Conservation (phyloP, 2,888 invertebrate species). For the Calliopum simillimum region DNA sequence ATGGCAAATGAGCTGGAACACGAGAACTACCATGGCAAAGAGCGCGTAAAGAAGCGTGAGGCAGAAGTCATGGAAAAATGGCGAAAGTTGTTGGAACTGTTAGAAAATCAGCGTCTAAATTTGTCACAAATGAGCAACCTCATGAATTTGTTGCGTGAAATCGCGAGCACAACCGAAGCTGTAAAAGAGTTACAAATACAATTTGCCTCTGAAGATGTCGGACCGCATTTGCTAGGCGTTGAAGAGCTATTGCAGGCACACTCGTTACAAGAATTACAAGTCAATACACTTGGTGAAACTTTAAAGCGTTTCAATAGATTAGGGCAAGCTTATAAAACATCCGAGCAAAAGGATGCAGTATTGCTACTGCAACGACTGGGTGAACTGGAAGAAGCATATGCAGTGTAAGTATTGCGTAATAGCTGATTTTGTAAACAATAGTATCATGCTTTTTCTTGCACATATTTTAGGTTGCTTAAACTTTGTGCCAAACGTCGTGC, state of each 20-base stretch:
- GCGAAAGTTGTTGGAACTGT: slow-evolving; percentile 83
- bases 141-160: slow-evolving; percentile 90
- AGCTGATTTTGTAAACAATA: not conserved
- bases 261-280: slow-evolving; percentile 90
- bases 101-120: slow-evolving; percentile 85
- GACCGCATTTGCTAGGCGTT: slow-evolving; percentile 93
- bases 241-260: slow-evolving; percentile 96
- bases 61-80: slow-evolving; percentile 85
- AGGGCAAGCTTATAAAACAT: slow-evolving; percentile 71
- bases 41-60: slow-evolving; percentile 75
- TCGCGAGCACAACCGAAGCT: slow-evolving; percentile 87
- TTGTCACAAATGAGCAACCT: slow-evolving; percentile 84
- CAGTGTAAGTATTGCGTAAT: slow-evolving; percentile 70
- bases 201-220: slow-evolving; percentile 83
- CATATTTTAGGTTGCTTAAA: slow-evolving; percentile 53
- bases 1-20: slow-evolving; percentile 93
- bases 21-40: slow-evolving; percentile 92
- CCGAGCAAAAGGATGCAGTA: slow-evolving; percentile 71
- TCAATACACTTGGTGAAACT: slow-evolving; percentile 88
- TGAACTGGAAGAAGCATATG: slow-evolving; percentile 82
- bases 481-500: slow-evolving; percentile 76
- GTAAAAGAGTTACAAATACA: slow-evolving; percentile 85
- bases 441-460: not conserved
- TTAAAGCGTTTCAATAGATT: slow-evolving; percentile 81
- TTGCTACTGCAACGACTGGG: slow-evolving; percentile 77